Evolutionary conservation across 2,113 vertebrate genomes (phyloP).

Genomic region (Neolamprologus devosi): DNA sequence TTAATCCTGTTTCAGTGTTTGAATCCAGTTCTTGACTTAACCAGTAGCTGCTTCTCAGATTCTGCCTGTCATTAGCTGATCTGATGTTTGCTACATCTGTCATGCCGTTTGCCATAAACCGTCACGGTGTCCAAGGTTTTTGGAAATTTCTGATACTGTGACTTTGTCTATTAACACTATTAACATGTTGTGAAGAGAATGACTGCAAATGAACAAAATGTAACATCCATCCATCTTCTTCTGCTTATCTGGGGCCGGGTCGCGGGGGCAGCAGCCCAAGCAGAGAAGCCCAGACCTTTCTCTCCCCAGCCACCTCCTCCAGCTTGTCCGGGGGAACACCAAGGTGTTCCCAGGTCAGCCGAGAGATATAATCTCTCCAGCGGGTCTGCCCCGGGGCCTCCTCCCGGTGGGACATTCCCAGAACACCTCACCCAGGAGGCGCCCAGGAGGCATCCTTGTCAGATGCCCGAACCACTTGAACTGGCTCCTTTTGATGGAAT

Average conservation of each 20-base stretch:
- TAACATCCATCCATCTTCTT: background rate
- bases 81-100: background rate
- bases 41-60: background rate
- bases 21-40: background rate
- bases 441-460: background rate
- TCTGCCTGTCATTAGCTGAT: background rate
- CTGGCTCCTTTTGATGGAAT: background rate
- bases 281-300: background rate
- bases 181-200: background rate
- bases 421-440: fast-evolving
- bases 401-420: background rate
- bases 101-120: background rate
- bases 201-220: background rate
- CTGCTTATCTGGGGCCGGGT: background rate
- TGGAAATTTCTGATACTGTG: background rate
- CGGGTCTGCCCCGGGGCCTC: background rate
- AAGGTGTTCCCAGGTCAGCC: background rate
- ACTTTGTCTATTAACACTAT: background rate
- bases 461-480: background rate
- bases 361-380: background rate
- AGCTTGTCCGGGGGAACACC: background rate
- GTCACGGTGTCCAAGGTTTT: background rate
- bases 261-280: background rate
- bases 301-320: background rate
- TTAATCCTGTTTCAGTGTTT: background rate